Evolutionary conservation across 2,888 invertebrate species (phyloP).

Genomic region (Nipponacmea schrenckii): DNA sequence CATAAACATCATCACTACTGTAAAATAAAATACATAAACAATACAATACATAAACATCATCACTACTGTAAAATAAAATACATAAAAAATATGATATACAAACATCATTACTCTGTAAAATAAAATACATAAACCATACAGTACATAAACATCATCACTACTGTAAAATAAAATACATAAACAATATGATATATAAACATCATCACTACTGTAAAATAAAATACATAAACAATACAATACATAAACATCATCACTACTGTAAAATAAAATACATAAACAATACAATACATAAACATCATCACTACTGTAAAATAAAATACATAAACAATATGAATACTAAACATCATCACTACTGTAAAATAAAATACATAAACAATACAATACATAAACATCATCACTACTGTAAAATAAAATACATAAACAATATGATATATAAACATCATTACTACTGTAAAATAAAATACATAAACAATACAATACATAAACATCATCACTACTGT

Average conservation of each 20-base stretch:
- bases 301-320: conserved; percentile 80
- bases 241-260: conserved; percentile 66
- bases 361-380: no score
- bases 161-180: conserved; percentile 46
- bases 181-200: no score
- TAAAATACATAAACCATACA: conserved; percentile 73
- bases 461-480: conserved; percentile 77
- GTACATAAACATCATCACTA: conserved; percentile 87
- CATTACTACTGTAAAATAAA: conserved; percentile 76
- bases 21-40: conserved; percentile 87
- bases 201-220: conserved; percentile 76
- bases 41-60: no score
- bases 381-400: conserved; percentile 41
- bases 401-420: conserved; percentile 86
- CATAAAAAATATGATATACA: conserved; percentile 83
- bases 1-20: conserved; percentile 62
- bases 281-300: not conserved
- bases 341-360: conserved; percentile 77
- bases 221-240: no score
- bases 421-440: conserved; percentile 66
- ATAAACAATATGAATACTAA: no score
- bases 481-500: no score
- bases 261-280: conserved; percentile 86
- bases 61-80: no score
- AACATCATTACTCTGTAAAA: conserved; percentile 77